Evolutionary conservation across 2,797 vertebrate genomes (phyloP).

Genomic region (Microctenopoma stevenorrisi): DNA sequence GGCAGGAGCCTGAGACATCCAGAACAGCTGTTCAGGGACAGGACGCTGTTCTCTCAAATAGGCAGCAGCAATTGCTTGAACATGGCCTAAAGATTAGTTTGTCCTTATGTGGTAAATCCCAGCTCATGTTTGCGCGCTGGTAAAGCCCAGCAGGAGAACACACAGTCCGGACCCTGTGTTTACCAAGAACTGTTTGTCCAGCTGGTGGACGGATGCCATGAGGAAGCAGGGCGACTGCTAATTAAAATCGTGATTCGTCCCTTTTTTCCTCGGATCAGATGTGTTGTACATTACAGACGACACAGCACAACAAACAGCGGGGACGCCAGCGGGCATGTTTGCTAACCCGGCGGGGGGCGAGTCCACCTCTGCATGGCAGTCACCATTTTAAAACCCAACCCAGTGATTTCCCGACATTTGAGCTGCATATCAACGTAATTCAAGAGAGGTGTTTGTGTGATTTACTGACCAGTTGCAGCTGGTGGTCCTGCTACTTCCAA

Average conservation of each 20-base stretch:
- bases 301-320: conserved; percentile 63
- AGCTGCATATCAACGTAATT: background rate
- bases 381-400: background rate
- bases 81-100: conserved; percentile 68
- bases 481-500: no score
- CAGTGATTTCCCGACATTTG: background rate
- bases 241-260: conserved; percentile 85
- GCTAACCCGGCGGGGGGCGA: conserved; percentile 57
- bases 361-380: conserved; percentile 8
- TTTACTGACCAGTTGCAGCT: no score
- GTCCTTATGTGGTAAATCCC: conserved; percentile 66
- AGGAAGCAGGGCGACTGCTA: conserved; percentile 67
- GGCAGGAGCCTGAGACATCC: conserved; percentile 37
- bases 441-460: no score
- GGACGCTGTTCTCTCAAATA: conserved; percentile 29
- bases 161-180: conserved; percentile 64
- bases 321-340: conserved; percentile 70
- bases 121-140: conserved; percentile 67
- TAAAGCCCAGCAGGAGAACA: conserved; percentile 74
- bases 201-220: conserved; percentile 71
- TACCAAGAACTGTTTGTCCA: conserved; percentile 80
- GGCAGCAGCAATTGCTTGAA: conserved; percentile 52
- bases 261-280: conserved; percentile 78
- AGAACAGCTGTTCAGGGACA: conserved; percentile 66
- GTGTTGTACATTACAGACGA: conserved; percentile 55